These are phyloP conservation scores for Amblyjoppa fuscipennis DNA, from an alignment of 2,888 invertebrate genomes.

Conservation along the genomic window DNA sequence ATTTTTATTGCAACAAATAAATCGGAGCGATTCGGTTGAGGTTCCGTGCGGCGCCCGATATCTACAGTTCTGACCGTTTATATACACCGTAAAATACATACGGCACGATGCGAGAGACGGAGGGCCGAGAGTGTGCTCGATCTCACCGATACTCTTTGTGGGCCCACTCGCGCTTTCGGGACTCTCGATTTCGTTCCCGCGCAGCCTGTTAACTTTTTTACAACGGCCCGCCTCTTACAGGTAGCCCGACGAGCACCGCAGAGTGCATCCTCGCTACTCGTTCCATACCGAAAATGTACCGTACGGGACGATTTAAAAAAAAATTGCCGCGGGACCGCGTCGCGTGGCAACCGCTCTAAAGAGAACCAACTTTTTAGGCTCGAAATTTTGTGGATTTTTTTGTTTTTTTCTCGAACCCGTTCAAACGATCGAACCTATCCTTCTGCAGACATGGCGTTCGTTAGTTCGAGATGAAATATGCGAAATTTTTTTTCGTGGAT, in stretches of 20 bases:
- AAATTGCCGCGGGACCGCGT: neutral
- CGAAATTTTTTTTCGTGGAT: too few species aligned
- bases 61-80: slow-evolving; percentile 16
- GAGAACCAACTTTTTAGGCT: too few species aligned
- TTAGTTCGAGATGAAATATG: neutral
- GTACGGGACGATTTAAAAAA: neutral
- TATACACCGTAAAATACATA: slow-evolving; percentile 14
- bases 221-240: slow-evolving; percentile 7
- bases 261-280: neutral
- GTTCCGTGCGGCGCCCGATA: slow-evolving; percentile 45
- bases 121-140: slow-evolving; percentile 8
- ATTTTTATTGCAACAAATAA: slow-evolving; percentile 68
- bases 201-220: slow-evolving; percentile 48
- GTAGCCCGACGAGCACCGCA: neutral
- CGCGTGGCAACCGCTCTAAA: too few species aligned
- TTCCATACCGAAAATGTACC: neutral
- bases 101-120: neutral
- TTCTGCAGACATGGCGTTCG: neutral
- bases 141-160: slow-evolving; percentile 1
- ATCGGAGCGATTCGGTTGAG: slow-evolving; percentile 57
- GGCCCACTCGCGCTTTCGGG: slow-evolving; percentile 20
- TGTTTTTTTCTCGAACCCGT: neutral
- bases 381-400: too few species aligned
- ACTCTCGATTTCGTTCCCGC: slow-evolving; percentile 27
- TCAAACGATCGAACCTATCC: neutral